Evolutionary conservation across 1,140 invertebrate genomes (phyloP).

Genomic region (Lasioglossum albipes): DNA sequence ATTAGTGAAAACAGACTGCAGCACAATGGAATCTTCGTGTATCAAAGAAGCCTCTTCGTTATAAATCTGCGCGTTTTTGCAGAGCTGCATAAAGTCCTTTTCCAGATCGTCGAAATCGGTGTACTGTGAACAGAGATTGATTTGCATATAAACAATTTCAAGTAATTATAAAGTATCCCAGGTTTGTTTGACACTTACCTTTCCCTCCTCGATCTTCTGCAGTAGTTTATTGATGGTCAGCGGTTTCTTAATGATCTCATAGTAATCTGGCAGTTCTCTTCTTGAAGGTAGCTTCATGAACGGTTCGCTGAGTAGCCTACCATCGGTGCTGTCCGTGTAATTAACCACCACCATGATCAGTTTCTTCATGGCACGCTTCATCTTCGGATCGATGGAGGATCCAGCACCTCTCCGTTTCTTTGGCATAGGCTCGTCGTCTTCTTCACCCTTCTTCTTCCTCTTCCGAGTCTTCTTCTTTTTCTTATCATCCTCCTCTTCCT

Average conservation of each 20-base stretch:
- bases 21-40: conserved; percentile 96
- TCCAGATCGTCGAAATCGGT: conserved; percentile 93
- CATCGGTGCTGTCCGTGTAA: conserved; percentile 90
- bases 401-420: conserved; percentile 80
- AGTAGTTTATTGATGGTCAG: conserved; percentile 97
- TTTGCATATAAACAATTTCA: conserved; percentile 22
- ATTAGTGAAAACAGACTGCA: conserved; percentile 92
- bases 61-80: conserved; percentile 97
- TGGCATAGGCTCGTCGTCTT: conserved; percentile 79
- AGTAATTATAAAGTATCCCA: too few relatives aligned
- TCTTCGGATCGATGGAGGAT: conserved; percentile 81
- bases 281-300: conserved; percentile 97
- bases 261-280: conserved; percentile 97
- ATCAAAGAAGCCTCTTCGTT: conserved; percentile 98
- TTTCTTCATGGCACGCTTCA: conserved; percentile 90
- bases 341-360: conserved; percentile 90
- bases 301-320: conserved; percentile 92
- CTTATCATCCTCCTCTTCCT: conserved; percentile 86
- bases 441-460: conserved; percentile 83
- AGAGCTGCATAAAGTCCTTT: conserved; percentile 95
- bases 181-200: conserved; percentile 79
- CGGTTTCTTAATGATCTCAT: conserved; percentile 98
- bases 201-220: conserved; percentile 90
- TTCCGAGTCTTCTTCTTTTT: conserved; percentile 82
- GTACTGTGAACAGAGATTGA: conserved; percentile 80